Evolutionary conservation across 2,888 invertebrate species (phyloP).

Genomic region (Plemyria rubiginata): DNA sequence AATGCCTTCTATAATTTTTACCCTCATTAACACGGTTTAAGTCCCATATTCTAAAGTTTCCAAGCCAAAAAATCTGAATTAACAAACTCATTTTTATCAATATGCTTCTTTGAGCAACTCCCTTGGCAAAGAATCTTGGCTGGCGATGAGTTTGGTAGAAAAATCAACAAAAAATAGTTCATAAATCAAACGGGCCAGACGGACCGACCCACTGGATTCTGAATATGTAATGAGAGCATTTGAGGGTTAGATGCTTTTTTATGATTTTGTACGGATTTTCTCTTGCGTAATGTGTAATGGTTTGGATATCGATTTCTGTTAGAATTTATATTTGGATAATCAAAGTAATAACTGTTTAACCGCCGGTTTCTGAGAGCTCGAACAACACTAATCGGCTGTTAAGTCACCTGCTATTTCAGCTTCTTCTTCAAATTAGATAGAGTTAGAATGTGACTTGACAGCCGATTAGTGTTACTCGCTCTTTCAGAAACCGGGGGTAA

Average conservation of each 20-base stretch:
- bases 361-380: too few species aligned
- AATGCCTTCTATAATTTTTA: slow-evolving; percentile 3
- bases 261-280: slow-evolving; percentile 57
- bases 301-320: slow-evolving; percentile 24
- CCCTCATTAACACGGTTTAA: slow-evolving; percentile 23
- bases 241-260: slow-evolving; percentile 66
- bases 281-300: slow-evolving; percentile 49
- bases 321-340: slow-evolving; percentile 10
- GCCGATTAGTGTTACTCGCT: too few species aligned
- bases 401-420: too few species aligned
- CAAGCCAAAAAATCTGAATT: slow-evolving; percentile 55
- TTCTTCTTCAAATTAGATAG: too few species aligned
- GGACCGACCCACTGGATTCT: slow-evolving; percentile 64
- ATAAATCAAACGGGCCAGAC: slow-evolving; percentile 78
- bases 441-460: too few species aligned
- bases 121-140: slow-evolving; percentile 72
- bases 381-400: too few species aligned
- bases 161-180: slow-evolving; percentile 61
- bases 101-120: slow-evolving; percentile 70
- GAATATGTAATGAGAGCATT: slow-evolving; percentile 76
- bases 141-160: slow-evolving; percentile 50
- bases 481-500: too few species aligned
- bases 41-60: slow-evolving; percentile 25
- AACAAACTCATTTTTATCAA: slow-evolving; percentile 68
- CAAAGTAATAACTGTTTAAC: background rate